phyloP scores from a whole-genome alignment of 2,797 vertebrate genomes.

The Toxotes lorentzi region DNA sequence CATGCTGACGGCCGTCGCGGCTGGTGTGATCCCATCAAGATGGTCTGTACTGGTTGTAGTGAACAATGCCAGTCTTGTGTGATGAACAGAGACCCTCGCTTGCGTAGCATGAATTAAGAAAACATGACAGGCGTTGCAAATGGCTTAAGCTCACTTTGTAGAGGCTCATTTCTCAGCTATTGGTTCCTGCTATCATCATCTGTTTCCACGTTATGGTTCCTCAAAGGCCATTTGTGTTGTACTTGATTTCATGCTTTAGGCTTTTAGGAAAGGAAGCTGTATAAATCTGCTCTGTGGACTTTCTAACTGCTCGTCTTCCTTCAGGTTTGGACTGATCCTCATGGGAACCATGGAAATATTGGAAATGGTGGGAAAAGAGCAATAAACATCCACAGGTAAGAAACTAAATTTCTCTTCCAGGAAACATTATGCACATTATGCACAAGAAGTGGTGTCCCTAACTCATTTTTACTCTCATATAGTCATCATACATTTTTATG shows the following conservation, averaged over 20 bases:
- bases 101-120: slow-evolving; percentile 41
- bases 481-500: not conserved
- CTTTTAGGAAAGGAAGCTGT: slow-evolving; percentile 23
- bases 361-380: slow-evolving; percentile 38
- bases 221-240: slow-evolving; percentile 13
- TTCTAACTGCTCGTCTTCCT: slow-evolving; percentile 44
- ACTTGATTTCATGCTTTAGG: slow-evolving; percentile 4
- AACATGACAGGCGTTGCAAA: slow-evolving; percentile 36
- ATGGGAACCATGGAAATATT: slow-evolving; percentile 46
- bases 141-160: slow-evolving; percentile 22
- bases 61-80: slow-evolving; percentile 53
- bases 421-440: not conserved
- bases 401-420: not conserved
- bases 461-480: not conserved
- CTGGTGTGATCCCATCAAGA: no score
- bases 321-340: slow-evolving; percentile 51
- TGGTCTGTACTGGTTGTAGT: not conserved
- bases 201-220: slow-evolving; percentile 21
- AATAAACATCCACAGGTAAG: slow-evolving; percentile 59
- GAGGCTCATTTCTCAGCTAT: not conserved
- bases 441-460: not conserved
- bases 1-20: no score
- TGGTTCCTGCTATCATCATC: slow-evolving; percentile 25
- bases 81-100: slow-evolving; percentile 36
- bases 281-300: slow-evolving; percentile 18